Evolutionary conservation across 2,888 invertebrate genomes (phyloP).

Genomic region (Exephanes ischioxanthus): DNA sequence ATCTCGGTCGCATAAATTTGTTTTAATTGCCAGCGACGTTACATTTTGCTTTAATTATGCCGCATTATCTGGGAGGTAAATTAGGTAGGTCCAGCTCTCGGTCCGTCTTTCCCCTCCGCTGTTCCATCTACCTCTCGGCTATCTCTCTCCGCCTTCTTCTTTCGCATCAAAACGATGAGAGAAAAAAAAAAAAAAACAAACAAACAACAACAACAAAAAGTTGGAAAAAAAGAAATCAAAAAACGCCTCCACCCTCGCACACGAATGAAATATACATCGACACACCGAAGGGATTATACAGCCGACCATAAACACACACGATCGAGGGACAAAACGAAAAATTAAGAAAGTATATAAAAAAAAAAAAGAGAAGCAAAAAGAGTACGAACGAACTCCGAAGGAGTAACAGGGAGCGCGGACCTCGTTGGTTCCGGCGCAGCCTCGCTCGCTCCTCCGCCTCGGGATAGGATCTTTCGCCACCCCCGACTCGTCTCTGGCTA

Average conservation of each 20-base stretch:
- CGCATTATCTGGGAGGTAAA: conserved; percentile 85
- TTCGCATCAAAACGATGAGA: conserved; percentile 47
- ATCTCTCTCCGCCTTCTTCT: conserved; percentile 62
- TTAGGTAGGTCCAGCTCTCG: conserved; percentile 84
- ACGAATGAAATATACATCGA: conserved; percentile 33
- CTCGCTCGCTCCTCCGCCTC: conserved; percentile 72
- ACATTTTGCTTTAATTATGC: conserved; percentile 85
- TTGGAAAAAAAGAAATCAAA: background rate
- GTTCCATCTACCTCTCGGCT: conserved; percentile 51
- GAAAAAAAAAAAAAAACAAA: conserved; percentile 39
- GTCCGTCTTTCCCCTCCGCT: conserved; percentile 75
- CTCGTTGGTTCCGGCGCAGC: conserved; percentile 64
- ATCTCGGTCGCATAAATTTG: conserved; percentile 85
- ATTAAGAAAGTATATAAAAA: conserved; percentile 11
- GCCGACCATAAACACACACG: conserved; percentile 39
- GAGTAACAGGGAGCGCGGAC: conserved; percentile 45
- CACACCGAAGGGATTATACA: conserved; percentile 42
- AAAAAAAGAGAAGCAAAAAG: background rate
- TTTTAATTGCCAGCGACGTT: conserved; percentile 85
- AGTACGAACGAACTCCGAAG: background rate
- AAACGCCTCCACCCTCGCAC: conserved; percentile 30
- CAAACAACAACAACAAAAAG: too few species aligned
- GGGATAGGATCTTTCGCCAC: conserved; percentile 82
- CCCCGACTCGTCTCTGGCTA: conserved; percentile 74
- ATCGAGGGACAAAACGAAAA: conserved; percentile 17